Conservation (phyloP, 2,888 invertebrate species). For the Hypsopygia costalis region DNA sequence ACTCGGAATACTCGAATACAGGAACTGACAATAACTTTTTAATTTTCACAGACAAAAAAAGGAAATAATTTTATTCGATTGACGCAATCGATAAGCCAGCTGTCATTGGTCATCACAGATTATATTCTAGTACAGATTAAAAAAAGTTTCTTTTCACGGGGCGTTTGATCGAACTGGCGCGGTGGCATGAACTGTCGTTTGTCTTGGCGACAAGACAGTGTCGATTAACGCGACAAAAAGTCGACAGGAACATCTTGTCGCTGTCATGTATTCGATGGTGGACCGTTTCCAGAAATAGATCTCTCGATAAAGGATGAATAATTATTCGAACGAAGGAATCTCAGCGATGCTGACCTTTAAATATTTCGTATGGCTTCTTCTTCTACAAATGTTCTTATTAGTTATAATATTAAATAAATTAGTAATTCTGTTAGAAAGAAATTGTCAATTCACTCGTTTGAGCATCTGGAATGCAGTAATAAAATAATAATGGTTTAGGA, state of each 20-base stretch:
- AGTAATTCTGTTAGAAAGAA: no score
- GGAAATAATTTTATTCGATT: constrained; percentile 14
- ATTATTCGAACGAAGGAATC: constrained; percentile 46
- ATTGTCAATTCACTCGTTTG: no score
- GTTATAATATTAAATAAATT: no score
- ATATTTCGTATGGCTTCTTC: no score
- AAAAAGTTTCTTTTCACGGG: constrained; percentile 25
- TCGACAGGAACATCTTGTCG: constrained; percentile 55
- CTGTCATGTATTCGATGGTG: constrained; percentile 49
- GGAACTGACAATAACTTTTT: constrained; percentile 1
- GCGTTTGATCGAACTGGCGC: constrained; percentile 34
- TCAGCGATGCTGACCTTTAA: constrained; percentile 21
- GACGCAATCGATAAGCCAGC: constrained; percentile 43
- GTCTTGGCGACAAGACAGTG: constrained; percentile 35
- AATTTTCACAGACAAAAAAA: constrained; percentile 17
- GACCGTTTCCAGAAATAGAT: constrained; percentile 51
- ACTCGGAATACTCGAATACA: background rate
- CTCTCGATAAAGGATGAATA: constrained; percentile 56
- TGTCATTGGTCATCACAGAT: constrained; percentile 37
- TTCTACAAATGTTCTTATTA: no score
- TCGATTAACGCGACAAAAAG: constrained; percentile 67
- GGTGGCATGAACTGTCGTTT: constrained; percentile 1
- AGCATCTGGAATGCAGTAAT: no score
- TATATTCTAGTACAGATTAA: constrained; percentile 29
- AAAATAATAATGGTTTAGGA: no score